Conservation (phyloP, 2,113 vertebrate species). For the Heterotis niloticus region DNA sequence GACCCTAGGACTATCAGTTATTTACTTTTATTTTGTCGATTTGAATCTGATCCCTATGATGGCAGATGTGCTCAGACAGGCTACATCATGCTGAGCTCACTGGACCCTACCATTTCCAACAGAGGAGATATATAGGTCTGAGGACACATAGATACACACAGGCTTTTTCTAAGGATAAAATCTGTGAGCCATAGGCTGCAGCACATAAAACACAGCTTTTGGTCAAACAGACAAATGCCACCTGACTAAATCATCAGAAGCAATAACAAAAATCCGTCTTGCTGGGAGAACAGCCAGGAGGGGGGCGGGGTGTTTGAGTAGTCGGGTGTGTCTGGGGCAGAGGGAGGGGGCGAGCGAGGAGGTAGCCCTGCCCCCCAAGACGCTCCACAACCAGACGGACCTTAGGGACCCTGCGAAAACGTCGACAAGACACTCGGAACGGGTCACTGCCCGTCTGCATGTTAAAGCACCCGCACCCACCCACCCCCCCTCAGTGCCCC, state of each 20-base stretch:
- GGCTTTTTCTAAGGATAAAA: background rate
- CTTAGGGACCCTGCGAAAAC: constrained; percentile 1
- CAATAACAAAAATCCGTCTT: no score
- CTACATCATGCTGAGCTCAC: background rate
- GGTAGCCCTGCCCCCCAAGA: background rate
- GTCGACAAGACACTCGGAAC: background rate
- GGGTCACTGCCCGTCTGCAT: background rate
- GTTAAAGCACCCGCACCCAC: background rate
- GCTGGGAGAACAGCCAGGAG: no score
- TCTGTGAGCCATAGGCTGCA: background rate
- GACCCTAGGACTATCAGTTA: no score
- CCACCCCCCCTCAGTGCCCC: constrained; percentile 40
- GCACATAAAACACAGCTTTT: background rate
- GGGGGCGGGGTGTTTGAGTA: no score
- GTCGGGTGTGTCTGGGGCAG: no score
- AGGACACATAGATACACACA: background rate
- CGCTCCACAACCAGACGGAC: background rate
- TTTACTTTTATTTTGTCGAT: no score
- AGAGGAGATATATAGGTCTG: background rate
- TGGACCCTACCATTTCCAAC: background rate
- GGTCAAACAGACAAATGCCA: background rate
- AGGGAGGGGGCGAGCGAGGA: no score
- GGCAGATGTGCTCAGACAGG: background rate
- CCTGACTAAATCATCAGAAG: background rate
- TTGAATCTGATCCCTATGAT: no score